Percentiles rank a stretch among this genome's conserved stretches.
phyloP scores from a whole-genome alignment of 2,797 vertebrate species.

The Peromyscus nudipes region DNA sequence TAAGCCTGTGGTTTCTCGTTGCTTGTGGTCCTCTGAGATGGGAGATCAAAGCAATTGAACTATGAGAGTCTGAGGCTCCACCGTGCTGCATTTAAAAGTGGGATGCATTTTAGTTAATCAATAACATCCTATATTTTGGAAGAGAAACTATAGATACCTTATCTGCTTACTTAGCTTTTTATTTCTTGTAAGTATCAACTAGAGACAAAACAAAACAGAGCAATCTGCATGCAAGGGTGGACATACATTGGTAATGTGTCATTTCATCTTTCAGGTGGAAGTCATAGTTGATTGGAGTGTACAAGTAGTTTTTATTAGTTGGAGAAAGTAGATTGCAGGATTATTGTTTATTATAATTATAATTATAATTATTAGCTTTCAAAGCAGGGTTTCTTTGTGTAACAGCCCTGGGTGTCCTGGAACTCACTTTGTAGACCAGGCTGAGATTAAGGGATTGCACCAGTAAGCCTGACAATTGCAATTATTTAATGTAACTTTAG shows the following conservation, averaged over 20 bases:
- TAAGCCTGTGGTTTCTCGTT: conserved; percentile 85
- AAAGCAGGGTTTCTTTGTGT: background rate
- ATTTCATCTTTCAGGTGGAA: conserved; percentile 52
- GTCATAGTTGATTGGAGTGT: background rate
- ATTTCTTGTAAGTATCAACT: conserved; percentile 52
- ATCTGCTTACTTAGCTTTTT: conserved; percentile 32
- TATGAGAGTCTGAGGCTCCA: conserved; percentile 60
- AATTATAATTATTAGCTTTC: background rate
- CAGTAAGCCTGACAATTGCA: background rate
- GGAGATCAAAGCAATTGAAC: conserved; percentile 78
- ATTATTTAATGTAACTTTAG: conserved; percentile 48
- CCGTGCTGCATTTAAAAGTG: conserved; percentile 64
- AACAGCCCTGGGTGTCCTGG: background rate
- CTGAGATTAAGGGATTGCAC: background rate
- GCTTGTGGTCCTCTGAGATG: conserved; percentile 49
- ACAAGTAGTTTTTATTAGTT: conserved; percentile 17
- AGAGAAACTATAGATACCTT: conserved; percentile 32
- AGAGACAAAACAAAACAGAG: conserved; percentile 33
- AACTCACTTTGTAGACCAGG: background rate
- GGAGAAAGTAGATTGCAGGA: background rate
- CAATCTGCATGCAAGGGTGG: background rate
- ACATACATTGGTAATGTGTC: background rate
- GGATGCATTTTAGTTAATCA: conserved; percentile 60
- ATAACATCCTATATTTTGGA: conserved; percentile 44
- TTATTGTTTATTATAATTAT: background rate